Evolutionary conservation across 2,797 vertebrate genomes (phyloP).

Genomic region (Pangasius larnaudii): DNA sequence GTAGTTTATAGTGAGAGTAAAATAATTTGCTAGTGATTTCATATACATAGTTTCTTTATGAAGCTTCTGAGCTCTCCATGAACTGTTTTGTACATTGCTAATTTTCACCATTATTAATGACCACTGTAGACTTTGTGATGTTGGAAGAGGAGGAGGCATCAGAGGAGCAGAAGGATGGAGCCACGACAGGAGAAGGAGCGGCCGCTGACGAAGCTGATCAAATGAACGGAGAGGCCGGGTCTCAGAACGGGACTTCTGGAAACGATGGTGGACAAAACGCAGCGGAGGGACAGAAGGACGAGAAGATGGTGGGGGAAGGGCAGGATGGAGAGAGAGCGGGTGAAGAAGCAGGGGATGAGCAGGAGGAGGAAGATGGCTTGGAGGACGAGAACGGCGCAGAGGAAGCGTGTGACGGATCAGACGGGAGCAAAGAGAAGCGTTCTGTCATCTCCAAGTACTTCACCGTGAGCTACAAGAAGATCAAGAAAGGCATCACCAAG

Average conservation of each 20-base stretch:
- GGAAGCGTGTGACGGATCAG: not conserved
- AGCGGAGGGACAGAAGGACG: not conserved
- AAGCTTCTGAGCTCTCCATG: not conserved
- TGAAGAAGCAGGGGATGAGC: not conserved
- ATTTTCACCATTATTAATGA: not conserved
- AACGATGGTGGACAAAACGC: not conserved
- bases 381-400: not conserved
- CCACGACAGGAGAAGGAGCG: not conserved
- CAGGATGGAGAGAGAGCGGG: not conserved
- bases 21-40: not conserved
- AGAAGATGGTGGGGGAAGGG: not conserved
- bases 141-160: not conserved
- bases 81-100: not conserved
- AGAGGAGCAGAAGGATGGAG: not conserved
- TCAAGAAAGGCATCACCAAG: constrained; percentile 89
- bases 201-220: not conserved
- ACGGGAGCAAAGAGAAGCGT: not conserved
- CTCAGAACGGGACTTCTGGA: not conserved
- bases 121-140: not conserved
- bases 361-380: not conserved
- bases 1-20: not conserved
- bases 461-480: constrained; percentile 90
- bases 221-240: not conserved
- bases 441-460: constrained; percentile 79
- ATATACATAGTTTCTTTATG: not conserved